Conservation (phyloP, 2,888 invertebrate genomes). For the Eupelmus urozonus region DNA sequence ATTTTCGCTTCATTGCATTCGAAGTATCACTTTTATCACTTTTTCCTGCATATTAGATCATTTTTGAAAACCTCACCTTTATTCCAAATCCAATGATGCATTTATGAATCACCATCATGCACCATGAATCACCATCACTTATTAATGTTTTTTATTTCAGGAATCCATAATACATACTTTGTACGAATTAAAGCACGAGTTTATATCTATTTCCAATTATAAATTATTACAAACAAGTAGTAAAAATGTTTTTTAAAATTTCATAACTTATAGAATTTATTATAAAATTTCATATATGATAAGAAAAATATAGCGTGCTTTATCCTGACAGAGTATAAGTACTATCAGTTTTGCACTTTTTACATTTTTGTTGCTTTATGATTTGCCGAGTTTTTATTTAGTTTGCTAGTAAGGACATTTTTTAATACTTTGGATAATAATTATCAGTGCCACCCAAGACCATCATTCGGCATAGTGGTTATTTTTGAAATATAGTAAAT, state of each 20-base stretch:
- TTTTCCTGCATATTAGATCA: slow-evolving; percentile 18
- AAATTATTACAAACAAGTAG: background rate
- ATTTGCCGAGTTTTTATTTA: slow-evolving; percentile 68
- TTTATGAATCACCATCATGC: slow-evolving; percentile 20
- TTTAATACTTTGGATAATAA: slow-evolving; percentile 17
- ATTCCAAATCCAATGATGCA: slow-evolving; percentile 1
- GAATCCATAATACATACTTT: slow-evolving; percentile 2
- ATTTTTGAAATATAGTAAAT: background rate
- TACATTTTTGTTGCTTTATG: slow-evolving; percentile 65
- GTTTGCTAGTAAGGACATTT: slow-evolving; percentile 67
- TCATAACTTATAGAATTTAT: too few species aligned
- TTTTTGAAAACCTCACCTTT: slow-evolving; percentile 12
- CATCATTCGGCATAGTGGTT: slow-evolving; percentile 30
- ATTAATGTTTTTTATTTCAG: slow-evolving; percentile 32
- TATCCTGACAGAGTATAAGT: slow-evolving; percentile 10
- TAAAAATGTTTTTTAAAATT: too few species aligned
- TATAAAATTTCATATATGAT: too few species aligned
- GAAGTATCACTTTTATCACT: slow-evolving; percentile 20
- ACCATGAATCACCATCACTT: slow-evolving; percentile 12
- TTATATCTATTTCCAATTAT: slow-evolving; percentile 5
- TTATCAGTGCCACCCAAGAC: background rate
- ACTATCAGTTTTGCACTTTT: slow-evolving; percentile 58
- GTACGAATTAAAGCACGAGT: slow-evolving; percentile 25
- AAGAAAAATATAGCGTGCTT: slow-evolving; percentile 24
- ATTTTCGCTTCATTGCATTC: slow-evolving; percentile 43